Conservation (phyloP, 2,113 vertebrate genomes). For the Malaclemys terrapin region DNA sequence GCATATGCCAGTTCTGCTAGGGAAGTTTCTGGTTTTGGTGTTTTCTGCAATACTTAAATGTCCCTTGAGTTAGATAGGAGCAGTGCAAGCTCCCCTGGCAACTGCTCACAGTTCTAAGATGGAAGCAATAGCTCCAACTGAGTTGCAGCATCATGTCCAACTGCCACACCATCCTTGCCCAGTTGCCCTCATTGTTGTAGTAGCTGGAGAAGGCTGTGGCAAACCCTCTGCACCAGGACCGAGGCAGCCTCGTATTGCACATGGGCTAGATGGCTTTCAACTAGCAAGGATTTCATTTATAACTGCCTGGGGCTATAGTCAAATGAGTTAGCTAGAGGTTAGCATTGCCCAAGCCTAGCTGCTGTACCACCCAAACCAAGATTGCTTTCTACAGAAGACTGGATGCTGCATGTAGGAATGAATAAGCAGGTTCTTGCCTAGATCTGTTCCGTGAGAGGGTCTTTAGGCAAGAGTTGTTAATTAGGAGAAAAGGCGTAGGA, state of each 20-base stretch:
- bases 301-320: not conserved
- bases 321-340: not conserved
- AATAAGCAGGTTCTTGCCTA: not conserved
- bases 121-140: not conserved
- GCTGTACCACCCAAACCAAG: not conserved
- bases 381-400: not conserved
- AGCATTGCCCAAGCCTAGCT: not conserved
- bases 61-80: no score
- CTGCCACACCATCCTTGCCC: not conserved
- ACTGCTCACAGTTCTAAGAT: not conserved
- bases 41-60: not conserved
- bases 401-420: no score
- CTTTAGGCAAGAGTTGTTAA: not conserved
- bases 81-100: no score
- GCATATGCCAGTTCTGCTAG: not conserved
- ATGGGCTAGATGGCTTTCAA: not conserved
- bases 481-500: not conserved
- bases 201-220: no score
- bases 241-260: not conserved
- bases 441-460: not conserved
- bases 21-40: not conserved
- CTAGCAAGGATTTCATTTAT: not conserved
- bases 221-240: not conserved
- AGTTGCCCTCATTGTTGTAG: not conserved
- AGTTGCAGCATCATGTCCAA: not conserved